A percentile compares a stretch with the other conserved stretches of the same genome.
These are phyloP conservation scores for Itoplectis maculator DNA, from an alignment of 2,888 invertebrate genomes.

Conservation along the genomic window DNA sequence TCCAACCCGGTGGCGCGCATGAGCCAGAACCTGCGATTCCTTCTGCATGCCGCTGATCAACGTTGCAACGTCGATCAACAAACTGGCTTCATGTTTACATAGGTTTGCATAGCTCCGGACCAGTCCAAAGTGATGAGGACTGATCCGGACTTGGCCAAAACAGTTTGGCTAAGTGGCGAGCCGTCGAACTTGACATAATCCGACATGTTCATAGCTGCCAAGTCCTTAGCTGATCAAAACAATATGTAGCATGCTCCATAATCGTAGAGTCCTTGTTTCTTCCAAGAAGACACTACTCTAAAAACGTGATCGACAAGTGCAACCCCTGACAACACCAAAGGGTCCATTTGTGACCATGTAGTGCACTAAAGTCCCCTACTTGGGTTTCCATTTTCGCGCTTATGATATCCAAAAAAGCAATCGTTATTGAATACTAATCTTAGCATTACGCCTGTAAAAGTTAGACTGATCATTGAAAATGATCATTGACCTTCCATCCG, in stretches of 20 bases:
- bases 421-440: too few species aligned
- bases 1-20: neutral
- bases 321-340: too few species aligned
- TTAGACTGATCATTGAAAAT: too few species aligned
- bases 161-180: neutral
- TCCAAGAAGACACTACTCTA: neutral
- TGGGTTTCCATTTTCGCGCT: too few species aligned
- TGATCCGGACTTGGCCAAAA: neutral
- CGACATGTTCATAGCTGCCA: neutral
- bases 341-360: too few species aligned
- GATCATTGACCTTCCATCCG: too few species aligned
- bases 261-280: neutral
- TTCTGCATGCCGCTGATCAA: neutral
- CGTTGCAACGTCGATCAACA: neutral
- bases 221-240: neutral
- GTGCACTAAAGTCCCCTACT: too few species aligned
- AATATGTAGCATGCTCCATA: neutral
- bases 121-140: neutral
- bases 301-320: neutral
- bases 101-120: neutral
- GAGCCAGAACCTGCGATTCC: neutral
- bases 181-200: neutral
- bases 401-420: too few species aligned
- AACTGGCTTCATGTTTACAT: neutral
- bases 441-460: too few species aligned